Percentiles rank a stretch among this genome's conserved stretches.
Evolutionary conservation across 1,140 invertebrate species (phyloP).

Genomic region (Atopsyche davidsoni): DNA sequence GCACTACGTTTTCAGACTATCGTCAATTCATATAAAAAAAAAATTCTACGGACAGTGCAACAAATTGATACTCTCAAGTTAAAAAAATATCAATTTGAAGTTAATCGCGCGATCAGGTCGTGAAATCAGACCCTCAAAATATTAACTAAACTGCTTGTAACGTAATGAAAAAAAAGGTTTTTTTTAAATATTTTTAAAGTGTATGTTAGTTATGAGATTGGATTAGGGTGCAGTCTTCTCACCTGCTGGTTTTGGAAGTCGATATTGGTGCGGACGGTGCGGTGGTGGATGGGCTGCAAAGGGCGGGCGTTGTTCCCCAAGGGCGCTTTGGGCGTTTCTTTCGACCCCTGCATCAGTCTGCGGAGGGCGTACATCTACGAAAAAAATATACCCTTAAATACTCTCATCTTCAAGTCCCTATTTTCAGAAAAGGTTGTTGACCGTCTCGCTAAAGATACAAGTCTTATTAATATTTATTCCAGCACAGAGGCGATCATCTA

Average conservation of each 20-base stretch:
- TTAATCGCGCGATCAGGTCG: too few relatives aligned
- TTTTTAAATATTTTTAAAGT: background rate
- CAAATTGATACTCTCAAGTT: too few relatives aligned
- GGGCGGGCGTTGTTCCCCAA: slow-evolving; percentile 92
- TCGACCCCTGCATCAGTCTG: slow-evolving; percentile 80
- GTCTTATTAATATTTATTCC: too few relatives aligned
- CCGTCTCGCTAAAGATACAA: too few relatives aligned
- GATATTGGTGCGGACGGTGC: slow-evolving; percentile 93
- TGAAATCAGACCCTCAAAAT: too few relatives aligned
- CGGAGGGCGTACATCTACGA: slow-evolving; percentile 77
- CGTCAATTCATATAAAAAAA: too few relatives aligned
- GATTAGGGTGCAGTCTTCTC: slow-evolving; percentile 25
- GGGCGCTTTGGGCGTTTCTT: slow-evolving; percentile 77
- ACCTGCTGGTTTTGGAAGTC: slow-evolving; percentile 75
- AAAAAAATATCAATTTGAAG: too few relatives aligned
- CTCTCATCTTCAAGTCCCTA: background rate
- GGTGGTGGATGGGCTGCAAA: slow-evolving; percentile 80
- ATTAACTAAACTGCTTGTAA: too few relatives aligned
- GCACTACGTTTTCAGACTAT: too few relatives aligned
- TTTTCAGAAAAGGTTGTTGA: background rate
- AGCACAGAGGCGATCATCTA: too few relatives aligned
- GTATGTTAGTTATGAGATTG: background rate
- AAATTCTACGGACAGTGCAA: too few relatives aligned
- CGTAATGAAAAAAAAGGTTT: background rate
- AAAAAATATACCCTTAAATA: slow-evolving; percentile 17